phyloP scores from a whole-genome alignment of 2,888 invertebrate species.

The Xylophagus ater region DNA sequence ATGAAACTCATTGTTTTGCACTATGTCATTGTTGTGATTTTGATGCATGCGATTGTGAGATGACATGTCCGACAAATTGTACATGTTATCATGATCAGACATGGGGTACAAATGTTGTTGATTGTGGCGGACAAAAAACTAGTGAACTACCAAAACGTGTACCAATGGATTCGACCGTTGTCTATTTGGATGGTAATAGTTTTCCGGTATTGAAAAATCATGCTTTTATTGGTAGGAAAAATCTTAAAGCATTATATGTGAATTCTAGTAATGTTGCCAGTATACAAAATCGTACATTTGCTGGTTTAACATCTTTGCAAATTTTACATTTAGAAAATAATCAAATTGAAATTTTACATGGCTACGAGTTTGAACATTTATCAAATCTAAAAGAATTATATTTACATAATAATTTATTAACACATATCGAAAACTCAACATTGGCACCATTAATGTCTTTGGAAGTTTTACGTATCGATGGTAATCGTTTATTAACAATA shows the following conservation, averaged over 20 bases:
- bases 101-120: constrained; percentile 88
- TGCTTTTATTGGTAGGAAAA: constrained; percentile 85
- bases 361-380: constrained; percentile 79
- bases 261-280: constrained; percentile 75
- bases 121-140: constrained; percentile 72
- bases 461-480: constrained; percentile 69
- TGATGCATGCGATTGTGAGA: constrained; percentile 94
- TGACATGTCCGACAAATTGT: constrained; percentile 90
- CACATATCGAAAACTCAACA: constrained; percentile 68
- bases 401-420: constrained; percentile 74
- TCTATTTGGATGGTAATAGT: constrained; percentile 84
- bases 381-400: constrained; percentile 69
- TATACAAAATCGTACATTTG: constrained; percentile 85
- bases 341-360: constrained; percentile 63
- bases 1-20: constrained; percentile 89
- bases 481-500: constrained; percentile 70
- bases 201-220: constrained; percentile 77
- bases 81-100: constrained; percentile 90
- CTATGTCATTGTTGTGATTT: constrained; percentile 94
- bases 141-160: constrained; percentile 72
- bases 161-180: constrained; percentile 92
- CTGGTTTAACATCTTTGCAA: constrained; percentile 72
- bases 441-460: constrained; percentile 67
- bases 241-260: constrained; percentile 74
- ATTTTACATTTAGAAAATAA: constrained; percentile 78